Evolutionary conservation across 1,140 invertebrate genomes (phyloP), one percentile per base, ranked within the genome.

Genomic region (Pentalonia nigronervosa): DNA sequence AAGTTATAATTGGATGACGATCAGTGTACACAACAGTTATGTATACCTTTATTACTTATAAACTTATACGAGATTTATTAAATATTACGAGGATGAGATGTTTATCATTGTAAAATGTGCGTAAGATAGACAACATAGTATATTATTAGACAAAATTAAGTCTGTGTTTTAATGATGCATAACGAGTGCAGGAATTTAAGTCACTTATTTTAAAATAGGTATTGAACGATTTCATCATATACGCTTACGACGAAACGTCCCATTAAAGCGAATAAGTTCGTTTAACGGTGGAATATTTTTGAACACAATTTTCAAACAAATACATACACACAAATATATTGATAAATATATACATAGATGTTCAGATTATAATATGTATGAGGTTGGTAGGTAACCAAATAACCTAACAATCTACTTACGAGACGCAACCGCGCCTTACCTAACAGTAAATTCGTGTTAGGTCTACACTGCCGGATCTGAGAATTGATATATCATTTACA

Each of bases 401-500:
- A 83, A 83, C 34, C 34, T 20, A 83, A 83, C n/a, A 83, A 83
- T 83, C 34, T 83, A 83, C 81, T 83, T 83, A 36, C 7, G 81
- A 34, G n/a, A 76, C 60, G 30, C 30, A 3, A 76, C 60, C 60
- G 34, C 81, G 2, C 81, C n/a, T 83, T 48, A 20, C 84, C 3
- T 6, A 47, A 87, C 47, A 7, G 45, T 87, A 87, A 87, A 87
- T 50, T 87, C 30, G 30, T 47, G 86, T 87, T 87, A 87, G 30
- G 84, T 47, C 41, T 84, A 23, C 41, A 7, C 36, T 36, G 21
- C 9, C 23, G 41, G 36, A 41, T 84, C 23, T 0, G 47, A 48
- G 30, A 87, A 87, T 87, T 87, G 45, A 87, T 47, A 48, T 48
- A 48, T 83, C 41, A 83, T 87, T 87, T 48, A 87, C 30, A n/a